Conservation (phyloP, 2,113 vertebrate species). For the Melanerpes formicivorus region DNA sequence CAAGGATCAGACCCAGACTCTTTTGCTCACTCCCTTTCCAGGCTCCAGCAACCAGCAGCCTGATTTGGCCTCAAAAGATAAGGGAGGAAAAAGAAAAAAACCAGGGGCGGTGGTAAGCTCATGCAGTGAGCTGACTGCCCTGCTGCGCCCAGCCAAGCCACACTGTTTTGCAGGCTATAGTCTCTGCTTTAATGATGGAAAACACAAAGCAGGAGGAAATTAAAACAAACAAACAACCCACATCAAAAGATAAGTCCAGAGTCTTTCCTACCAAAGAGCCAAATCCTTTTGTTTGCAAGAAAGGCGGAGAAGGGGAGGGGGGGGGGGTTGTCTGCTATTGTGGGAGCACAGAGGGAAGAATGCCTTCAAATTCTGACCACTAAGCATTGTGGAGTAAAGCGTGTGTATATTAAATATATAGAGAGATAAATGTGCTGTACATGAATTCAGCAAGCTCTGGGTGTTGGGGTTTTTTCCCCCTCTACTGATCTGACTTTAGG, state of each 20-base stretch:
- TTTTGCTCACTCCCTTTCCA: fast-evolving
- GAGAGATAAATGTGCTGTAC: background rate
- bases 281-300: background rate
- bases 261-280: background rate
- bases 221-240: background rate
- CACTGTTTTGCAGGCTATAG: background rate
- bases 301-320: fast-evolving
- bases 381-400: background rate
- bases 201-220: background rate
- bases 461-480: too few relatives aligned
- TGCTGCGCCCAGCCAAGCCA: background rate
- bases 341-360: background rate
- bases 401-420: too few relatives aligned
- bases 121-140: background rate
- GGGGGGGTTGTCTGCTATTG: background rate
- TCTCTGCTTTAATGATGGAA: background rate
- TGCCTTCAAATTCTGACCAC: background rate
- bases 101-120: background rate
- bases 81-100: background rate
- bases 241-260: background rate
- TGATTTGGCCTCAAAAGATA: background rate
- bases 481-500: background rate
- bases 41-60: background rate
- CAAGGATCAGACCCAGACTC: background rate
- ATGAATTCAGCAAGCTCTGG: background rate